phyloP scores from a whole-genome alignment of 2,888 invertebrate species.

The Mylabris sibirica region DNA sequence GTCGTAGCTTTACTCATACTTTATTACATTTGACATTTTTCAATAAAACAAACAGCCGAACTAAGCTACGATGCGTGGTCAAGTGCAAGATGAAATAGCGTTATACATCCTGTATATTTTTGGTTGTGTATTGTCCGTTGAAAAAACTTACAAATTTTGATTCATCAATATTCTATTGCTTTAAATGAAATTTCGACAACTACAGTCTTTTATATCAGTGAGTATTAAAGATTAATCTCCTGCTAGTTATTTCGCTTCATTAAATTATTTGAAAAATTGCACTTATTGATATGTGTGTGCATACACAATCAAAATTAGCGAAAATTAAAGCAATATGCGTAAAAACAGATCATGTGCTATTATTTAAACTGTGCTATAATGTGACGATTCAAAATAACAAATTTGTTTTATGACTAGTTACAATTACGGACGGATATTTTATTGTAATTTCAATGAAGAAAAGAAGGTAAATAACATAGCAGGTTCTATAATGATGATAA shows the following conservation, averaged over 20 bases:
- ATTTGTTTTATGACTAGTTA: conserved; percentile 11
- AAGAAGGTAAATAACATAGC: conserved; percentile 25
- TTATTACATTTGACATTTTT: no score
- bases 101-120: no score
- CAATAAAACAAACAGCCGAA: no score
- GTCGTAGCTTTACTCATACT: no score
- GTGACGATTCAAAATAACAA: not conserved
- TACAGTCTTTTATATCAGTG: conserved; percentile 37
- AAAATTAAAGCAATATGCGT: not conserved
- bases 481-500: not conserved
- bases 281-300: not conserved
- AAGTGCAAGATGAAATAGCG: no score
- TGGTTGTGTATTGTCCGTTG: not conserved
- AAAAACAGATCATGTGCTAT: not conserved
- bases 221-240: conserved; percentile 34
- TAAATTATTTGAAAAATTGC: not conserved
- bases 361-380: conserved; percentile 3
- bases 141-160: not conserved
- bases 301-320: not conserved
- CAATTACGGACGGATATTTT: conserved; percentile 25
- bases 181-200: conserved; percentile 26
- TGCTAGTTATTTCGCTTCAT: conserved; percentile 18
- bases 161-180: conserved; percentile 33
- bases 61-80: no score
- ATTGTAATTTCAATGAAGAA: not conserved